These are phyloP conservation scores for Blastomussa wellsi DNA, from an alignment of 92 coral and sea anemone species.

Conservation along the genomic window DNA sequence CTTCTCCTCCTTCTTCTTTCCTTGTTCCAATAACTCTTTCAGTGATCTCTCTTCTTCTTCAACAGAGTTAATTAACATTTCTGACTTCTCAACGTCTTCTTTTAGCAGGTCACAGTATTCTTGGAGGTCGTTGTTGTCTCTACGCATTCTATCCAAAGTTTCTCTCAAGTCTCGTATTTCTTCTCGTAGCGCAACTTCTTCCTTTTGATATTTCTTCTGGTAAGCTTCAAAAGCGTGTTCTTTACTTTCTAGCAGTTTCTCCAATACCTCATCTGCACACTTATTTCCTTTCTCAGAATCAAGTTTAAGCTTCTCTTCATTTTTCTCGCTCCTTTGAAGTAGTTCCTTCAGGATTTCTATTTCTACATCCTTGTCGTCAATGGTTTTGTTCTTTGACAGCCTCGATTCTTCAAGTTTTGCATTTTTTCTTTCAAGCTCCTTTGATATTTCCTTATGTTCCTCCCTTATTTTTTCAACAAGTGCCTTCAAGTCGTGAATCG, in stretches of 20 bases:
- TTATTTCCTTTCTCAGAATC: neutral
- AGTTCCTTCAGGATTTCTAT: slow-evolving; percentile 33
- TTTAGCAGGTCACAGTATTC: slow-evolving; percentile 35
- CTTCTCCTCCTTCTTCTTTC: slow-evolving; percentile 26
- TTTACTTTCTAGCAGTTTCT: slow-evolving; percentile 9
- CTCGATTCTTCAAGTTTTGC: slow-evolving; percentile 24
- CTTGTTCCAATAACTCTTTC: slow-evolving; percentile 17
- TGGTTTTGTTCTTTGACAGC: slow-evolving; percentile 2
- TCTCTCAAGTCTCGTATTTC: slow-evolving; percentile 24
- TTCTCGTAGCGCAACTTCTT: neutral
- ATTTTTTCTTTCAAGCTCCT: slow-evolving; percentile 27
- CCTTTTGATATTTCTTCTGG: slow-evolving; percentile 13
- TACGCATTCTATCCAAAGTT: neutral
- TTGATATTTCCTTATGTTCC: slow-evolving; percentile 3
- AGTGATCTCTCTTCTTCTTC: slow-evolving; percentile 4
- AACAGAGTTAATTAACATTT: neutral
- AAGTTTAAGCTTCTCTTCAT: neutral
- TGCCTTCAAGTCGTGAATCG: slow-evolving; percentile 3
- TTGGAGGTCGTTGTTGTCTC: slow-evolving; percentile 22
- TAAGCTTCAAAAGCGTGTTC: slow-evolving; percentile 4
- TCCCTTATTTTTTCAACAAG: slow-evolving; percentile 5
- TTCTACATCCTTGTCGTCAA: slow-evolving; percentile 37
- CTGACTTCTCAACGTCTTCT: neutral
- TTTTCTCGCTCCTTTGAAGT: slow-evolving; percentile 17
- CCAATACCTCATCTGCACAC: slow-evolving; percentile 14